Percentiles rank a stretch among this genome's conserved stretches.
These are phyloP conservation scores for Volucella inanis DNA, from an alignment of 2,888 invertebrate genomes.

Conservation along the genomic window DNA sequence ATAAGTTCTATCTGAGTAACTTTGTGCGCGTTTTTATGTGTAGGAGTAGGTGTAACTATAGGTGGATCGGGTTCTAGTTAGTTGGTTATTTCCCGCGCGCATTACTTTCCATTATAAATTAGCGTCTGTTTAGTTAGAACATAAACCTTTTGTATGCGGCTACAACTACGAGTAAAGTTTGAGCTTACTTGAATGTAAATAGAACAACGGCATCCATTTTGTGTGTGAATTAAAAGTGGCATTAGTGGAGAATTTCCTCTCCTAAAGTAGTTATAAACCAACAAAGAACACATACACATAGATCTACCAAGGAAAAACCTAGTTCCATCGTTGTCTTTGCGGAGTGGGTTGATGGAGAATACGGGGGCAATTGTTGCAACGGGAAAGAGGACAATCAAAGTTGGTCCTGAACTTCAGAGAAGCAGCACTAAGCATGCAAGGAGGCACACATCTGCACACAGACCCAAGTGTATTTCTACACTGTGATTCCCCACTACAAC, in stretches of 20 bases:
- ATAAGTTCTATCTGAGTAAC: constrained; percentile 46
- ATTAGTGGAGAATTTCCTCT: neutral
- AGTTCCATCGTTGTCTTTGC: constrained; percentile 38
- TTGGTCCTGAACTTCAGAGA: constrained; percentile 71
- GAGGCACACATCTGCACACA: constrained; percentile 6
- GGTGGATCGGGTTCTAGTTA: too few species aligned
- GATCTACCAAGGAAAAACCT: constrained; percentile 36
- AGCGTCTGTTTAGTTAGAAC: constrained; percentile 66
- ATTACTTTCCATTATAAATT: constrained; percentile 65
- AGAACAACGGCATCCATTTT: constrained; percentile 57
- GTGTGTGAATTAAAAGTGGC: constrained; percentile 48
- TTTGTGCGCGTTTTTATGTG: too few species aligned
- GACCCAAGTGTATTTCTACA: constrained; percentile 2
- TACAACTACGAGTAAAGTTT: too few species aligned
- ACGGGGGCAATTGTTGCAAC: constrained; percentile 37
- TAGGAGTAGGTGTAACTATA: too few species aligned
- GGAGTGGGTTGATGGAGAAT: constrained; percentile 8
- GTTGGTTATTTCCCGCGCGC: constrained; percentile 5
- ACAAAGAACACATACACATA: constrained; percentile 40
- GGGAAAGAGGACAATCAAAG: constrained; percentile 60
- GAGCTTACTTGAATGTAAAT: constrained; percentile 40
- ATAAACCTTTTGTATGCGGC: constrained; percentile 18
- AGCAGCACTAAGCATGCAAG: constrained; percentile 55
- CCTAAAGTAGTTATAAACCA: constrained; percentile 55
- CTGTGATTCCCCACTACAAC: constrained; percentile 28